Percentiles rank a stretch among this genome's conserved stretches.
phyloP scores from a whole-genome alignment of 2,888 invertebrate species.

The Callyntrura sp. region DNA sequence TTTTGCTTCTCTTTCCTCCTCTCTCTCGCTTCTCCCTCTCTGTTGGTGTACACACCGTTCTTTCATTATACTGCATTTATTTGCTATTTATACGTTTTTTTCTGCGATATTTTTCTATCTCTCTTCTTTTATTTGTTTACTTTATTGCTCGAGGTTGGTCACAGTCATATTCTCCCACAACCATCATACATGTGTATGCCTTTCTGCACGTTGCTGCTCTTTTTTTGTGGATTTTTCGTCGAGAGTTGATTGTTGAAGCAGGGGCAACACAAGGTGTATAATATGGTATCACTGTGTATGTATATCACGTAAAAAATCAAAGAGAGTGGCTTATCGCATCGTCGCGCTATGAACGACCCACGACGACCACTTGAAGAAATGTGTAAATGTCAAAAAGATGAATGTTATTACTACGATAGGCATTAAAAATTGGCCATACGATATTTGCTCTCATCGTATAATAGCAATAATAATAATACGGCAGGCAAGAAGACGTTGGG shows the following conservation, averaged over 20 bases:
- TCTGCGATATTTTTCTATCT: not conserved
- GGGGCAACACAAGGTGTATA: no score
- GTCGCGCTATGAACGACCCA: slow-evolving; percentile 23
- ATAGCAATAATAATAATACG: no score
- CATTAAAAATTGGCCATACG: slow-evolving; percentile 12
- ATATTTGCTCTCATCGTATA: slow-evolving; percentile 5
- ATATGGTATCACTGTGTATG: not conserved
- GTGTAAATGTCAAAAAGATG: slow-evolving; percentile 58
- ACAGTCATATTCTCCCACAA: no score
- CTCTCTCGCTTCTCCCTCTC: slow-evolving; percentile 22
- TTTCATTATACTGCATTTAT: slow-evolving; percentile 52
- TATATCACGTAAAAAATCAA: slow-evolving; percentile 24
- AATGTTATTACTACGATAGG: slow-evolving; percentile 21
- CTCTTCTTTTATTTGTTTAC: not conserved
- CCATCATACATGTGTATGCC: not conserved
- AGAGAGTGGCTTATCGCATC: slow-evolving; percentile 28
- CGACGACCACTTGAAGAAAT: slow-evolving; percentile 29
- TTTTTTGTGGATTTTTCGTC: not conserved
- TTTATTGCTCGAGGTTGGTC: not conserved
- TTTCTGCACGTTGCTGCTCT: not conserved
- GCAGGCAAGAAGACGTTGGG: no score
- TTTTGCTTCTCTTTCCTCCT: not conserved
- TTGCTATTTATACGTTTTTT: slow-evolving; percentile 39
- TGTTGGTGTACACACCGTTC: slow-evolving; percentile 42
- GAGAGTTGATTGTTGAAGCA: no score